Conservation (phyloP, 2,113 vertebrate species). For the Phrynosoma blainvillii region DNA sequence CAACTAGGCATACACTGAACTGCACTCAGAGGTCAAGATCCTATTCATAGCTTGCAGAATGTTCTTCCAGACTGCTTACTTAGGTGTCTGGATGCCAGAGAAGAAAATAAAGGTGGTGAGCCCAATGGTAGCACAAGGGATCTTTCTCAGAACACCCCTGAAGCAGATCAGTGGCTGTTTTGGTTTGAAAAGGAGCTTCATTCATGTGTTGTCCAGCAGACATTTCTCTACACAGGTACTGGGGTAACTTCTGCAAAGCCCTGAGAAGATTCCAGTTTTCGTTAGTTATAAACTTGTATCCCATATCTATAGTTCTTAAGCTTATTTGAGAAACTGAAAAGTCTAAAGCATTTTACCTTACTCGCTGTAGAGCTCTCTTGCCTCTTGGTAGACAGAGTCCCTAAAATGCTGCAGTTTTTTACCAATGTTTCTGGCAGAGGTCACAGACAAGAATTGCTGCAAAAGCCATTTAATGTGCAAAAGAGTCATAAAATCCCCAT, state of each 20-base stretch:
- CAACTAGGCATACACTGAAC: not conserved
- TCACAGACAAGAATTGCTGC: constrained; percentile 39
- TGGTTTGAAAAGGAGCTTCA: too few species aligned
- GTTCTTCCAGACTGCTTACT: too few species aligned
- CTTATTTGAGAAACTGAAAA: not conserved
- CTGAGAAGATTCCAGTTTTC: not conserved
- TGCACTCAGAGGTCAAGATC: not conserved
- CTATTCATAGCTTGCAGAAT: not conserved
- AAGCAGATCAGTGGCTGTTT: too few species aligned
- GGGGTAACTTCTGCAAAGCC: not conserved
- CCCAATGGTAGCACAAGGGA: not conserved
- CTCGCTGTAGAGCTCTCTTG: not conserved
- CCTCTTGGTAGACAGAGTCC: not conserved
- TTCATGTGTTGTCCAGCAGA: too few species aligned
- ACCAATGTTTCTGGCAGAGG: constrained; percentile 18
- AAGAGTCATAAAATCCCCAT: constrained; percentile 43
- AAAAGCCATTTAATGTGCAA: constrained; percentile 38
- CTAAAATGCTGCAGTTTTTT: constrained; percentile 1
- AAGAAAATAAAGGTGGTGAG: too few species aligned
- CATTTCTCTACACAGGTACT: not conserved
- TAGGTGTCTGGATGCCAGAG: too few species aligned
- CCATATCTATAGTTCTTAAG: not conserved
- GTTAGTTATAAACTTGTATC: not conserved
- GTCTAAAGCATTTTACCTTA: constrained; percentile 1
- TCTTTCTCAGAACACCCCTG: not conserved